Evolutionary conservation across 2,797 vertebrate species (phyloP).

Genomic region (Leptodactylus fallax): DNA sequence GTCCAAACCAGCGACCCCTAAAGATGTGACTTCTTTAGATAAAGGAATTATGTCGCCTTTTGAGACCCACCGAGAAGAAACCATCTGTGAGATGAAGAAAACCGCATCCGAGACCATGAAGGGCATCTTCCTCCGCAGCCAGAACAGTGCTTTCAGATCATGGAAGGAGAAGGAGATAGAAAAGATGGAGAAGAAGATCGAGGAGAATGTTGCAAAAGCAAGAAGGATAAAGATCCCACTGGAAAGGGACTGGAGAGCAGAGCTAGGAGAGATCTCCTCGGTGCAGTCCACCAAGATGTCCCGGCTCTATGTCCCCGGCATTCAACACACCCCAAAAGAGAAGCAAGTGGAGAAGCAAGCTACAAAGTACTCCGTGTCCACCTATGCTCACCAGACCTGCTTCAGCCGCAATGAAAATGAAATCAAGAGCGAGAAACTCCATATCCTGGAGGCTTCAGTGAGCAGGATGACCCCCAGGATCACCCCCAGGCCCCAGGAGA

Average conservation of each 20-base stretch:
- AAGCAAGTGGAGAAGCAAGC: conserved; percentile 73
- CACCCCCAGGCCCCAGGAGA: conserved; percentile 82
- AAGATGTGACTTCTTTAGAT: conserved; percentile 74
- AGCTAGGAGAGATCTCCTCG: conserved; percentile 75
- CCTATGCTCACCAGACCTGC: conserved; percentile 66
- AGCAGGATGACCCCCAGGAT: conserved; percentile 57
- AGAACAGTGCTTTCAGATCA: conserved; percentile 85
- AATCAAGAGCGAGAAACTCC: conserved; percentile 52
- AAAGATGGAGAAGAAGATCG: conserved; percentile 72
- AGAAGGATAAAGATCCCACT: conserved; percentile 72
- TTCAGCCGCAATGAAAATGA: conserved; percentile 61
- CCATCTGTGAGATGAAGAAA: conserved; percentile 78
- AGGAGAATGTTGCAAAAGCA: conserved; percentile 64
- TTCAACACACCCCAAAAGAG: conserved; percentile 82
- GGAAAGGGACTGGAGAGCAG: conserved; percentile 72
- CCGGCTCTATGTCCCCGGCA: conserved; percentile 90
- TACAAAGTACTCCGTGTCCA: conserved; percentile 70
- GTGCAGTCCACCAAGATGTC: conserved; percentile 87
- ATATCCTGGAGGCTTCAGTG: conserved; percentile 31
- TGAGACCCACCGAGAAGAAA: conserved; percentile 71
- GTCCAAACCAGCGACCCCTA: conserved; percentile 75
- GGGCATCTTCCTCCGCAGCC: conserved; percentile 79
- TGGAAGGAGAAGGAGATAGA: conserved; percentile 81
- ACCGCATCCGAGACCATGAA: conserved; percentile 81
- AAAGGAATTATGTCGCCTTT: conserved; percentile 48